Evolutionary conservation across 2,113 vertebrate genomes (phyloP).

Genomic region (Alces alces): DNA sequence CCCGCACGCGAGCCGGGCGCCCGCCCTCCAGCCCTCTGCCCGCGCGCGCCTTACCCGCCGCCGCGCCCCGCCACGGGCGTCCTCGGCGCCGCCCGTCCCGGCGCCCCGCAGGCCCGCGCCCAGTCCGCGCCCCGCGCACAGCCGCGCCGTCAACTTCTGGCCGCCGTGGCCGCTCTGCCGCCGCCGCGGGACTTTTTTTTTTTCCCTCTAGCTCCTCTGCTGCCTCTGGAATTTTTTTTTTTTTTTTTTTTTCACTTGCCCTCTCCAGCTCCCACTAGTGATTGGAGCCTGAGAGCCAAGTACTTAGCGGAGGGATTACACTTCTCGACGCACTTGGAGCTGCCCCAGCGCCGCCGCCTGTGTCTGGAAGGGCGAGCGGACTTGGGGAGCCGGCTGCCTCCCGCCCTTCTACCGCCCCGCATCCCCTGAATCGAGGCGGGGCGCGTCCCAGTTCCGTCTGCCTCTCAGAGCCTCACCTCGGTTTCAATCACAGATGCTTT

Average conservation of each 20-base stretch:
- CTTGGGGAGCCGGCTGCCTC: neutral
- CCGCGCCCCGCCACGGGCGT: neutral
- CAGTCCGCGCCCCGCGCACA: neutral
- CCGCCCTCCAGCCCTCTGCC: neutral
- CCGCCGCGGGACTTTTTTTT: slow-evolving; percentile 34
- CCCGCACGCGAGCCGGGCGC: neutral
- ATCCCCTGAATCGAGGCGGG: neutral
- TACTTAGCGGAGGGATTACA: slow-evolving; percentile 38
- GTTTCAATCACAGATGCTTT: accelerated
- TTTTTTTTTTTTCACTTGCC: slow-evolving; percentile 52
- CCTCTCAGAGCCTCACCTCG: neutral
- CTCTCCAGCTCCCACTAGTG: slow-evolving; percentile 85
- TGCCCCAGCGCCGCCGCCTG: slow-evolving; percentile 41
- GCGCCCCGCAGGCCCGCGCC: neutral
- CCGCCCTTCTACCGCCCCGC: neutral
- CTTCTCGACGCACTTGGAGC: neutral
- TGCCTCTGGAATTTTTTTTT: neutral
- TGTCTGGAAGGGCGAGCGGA: neutral
- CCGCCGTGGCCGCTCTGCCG: neutral
- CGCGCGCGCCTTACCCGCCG: slow-evolving; percentile 11
- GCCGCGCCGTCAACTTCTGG: slow-evolving; percentile 7
- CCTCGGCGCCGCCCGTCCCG: neutral
- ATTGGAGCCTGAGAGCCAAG: slow-evolving; percentile 61
- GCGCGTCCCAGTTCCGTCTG: accelerated
- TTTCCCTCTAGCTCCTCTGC: neutral